phyloP scores from a whole-genome alignment of 2,113 vertebrate species.

The Antennarius striatus region DNA sequence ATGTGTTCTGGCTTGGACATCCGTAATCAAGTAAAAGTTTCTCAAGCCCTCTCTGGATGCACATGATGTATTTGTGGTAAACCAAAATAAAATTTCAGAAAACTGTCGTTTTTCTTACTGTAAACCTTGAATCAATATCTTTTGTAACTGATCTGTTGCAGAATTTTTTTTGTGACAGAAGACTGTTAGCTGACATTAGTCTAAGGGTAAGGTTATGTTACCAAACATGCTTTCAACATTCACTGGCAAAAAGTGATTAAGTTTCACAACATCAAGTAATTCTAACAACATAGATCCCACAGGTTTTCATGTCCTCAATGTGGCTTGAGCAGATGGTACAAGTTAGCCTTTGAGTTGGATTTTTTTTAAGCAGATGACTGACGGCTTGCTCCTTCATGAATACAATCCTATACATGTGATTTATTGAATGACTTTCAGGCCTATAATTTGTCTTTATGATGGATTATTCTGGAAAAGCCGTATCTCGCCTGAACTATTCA shows the following conservation, averaged over 20 bases:
- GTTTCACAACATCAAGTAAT: not conserved
- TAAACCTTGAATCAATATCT: slow-evolving; percentile 16
- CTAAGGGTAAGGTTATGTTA: slow-evolving; percentile 12
- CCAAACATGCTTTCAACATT: slow-evolving; percentile 2
- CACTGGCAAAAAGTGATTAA: slow-evolving; percentile 2
- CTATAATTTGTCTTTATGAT: too few relatives aligned
- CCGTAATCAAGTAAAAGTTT: slow-evolving; percentile 76
- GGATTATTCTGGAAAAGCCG: too few relatives aligned
- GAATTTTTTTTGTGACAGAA: slow-evolving; percentile 16
- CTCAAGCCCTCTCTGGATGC: slow-evolving; percentile 23
- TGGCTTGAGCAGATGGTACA: too few relatives aligned
- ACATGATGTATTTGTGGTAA: not conserved
- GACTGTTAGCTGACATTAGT: slow-evolving; percentile 5
- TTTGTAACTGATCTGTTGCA: slow-evolving; percentile 11
- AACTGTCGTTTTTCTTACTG: not conserved
- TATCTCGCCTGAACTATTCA: too few relatives aligned
- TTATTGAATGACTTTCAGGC: too few relatives aligned
- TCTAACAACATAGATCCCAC: not conserved
- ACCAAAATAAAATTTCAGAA: not conserved
- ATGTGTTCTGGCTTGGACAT: slow-evolving; percentile 53
- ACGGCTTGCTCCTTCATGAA: too few relatives aligned
- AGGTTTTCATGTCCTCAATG: too few relatives aligned
- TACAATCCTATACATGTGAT: too few relatives aligned
- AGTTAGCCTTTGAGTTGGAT: too few relatives aligned
- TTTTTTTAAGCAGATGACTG: too few relatives aligned